Conservation (phyloP, 1,140 invertebrate genomes). For the Bombyx mori region DNA sequence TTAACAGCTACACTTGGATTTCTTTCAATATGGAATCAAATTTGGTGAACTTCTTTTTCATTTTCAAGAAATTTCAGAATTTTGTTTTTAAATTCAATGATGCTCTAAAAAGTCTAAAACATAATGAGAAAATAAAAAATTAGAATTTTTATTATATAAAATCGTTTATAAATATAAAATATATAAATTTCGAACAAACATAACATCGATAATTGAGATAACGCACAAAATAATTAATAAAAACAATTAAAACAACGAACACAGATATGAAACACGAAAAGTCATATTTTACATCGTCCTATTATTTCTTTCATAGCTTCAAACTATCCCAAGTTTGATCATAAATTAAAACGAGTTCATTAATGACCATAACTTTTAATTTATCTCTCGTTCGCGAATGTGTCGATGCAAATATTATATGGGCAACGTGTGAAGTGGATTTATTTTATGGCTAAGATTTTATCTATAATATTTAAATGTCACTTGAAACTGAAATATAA, state of each 20-base stretch:
- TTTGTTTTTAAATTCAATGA: too few relatives aligned
- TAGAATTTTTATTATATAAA: neutral
- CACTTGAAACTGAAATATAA: conserved; percentile 1
- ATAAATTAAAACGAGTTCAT: conserved; percentile 56
- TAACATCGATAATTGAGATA: too few relatives aligned
- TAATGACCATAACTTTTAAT: conserved; percentile 55
- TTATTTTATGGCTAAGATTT: conserved; percentile 25
- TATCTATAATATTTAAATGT: conserved; percentile 6
- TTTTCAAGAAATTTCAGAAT: too few relatives aligned
- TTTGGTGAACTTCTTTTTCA: too few relatives aligned
- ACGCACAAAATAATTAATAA: neutral
- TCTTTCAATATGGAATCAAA: too few relatives aligned
- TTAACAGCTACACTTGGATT: too few relatives aligned
- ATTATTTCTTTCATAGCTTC: conserved; percentile 32
- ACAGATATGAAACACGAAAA: neutral
- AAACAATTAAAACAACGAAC: neutral
- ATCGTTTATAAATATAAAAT: too few relatives aligned
- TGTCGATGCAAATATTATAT: conserved; percentile 37
- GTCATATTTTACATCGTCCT: conserved; percentile 16
- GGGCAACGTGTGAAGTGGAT: conserved; percentile 27
- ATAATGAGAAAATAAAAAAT: too few relatives aligned
- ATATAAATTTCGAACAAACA: too few relatives aligned
- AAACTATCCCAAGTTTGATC: conserved; percentile 34
- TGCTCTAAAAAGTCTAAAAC: too few relatives aligned
- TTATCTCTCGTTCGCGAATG: conserved; percentile 34